Base-by-base conservation (phyloP, 2,113 vertebrate genomes). In the Bucco capensis region DNA sequence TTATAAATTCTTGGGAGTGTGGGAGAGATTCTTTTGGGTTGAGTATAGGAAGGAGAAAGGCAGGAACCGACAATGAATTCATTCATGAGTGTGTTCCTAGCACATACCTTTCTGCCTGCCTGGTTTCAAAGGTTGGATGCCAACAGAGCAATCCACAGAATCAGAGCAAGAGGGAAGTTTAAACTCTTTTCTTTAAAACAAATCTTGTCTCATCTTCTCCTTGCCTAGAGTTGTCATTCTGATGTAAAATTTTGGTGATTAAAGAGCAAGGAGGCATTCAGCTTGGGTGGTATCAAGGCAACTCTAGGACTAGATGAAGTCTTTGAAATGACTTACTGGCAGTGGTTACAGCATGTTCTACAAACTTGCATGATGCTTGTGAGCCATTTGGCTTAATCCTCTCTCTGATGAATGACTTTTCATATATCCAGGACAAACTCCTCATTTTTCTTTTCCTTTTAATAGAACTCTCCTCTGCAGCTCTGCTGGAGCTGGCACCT, bases 401-500 rank as follows among this genome's bases (percentile, higher is more conserved):
- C 57, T 86, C 53, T 21, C 76, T 83, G 86, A 81, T 65, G 46
- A 88, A 91, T 82, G 72, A 78, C 57, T 89, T 90, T 77, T 88
- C 80, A 92, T 51, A 88, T 86, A 91, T 76, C 60, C 85, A 83
- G 73, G 73, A 88, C 80, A 92, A 95, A 94, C 50, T 83, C 88
- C 33, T 91, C 64, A 70, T 93, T 95, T 95, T 92, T 95, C 82
- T 92, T 82, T 65, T 27, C 64, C 23, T 83, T 83, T 83, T 90
- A 90, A 83, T 42, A 77, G 88, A 78, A 65, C 46, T 75, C 47
- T 18, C 19, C 40, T 8, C 47, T n/a, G 22, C 69, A 80, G 67
- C 82, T 91, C 47, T 69, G 88, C 72, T 21, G 56, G 85, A 86
- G 51, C 76, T 62, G 33, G 76, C 72, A 77, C 60, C 67, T 94